phyloP scores from a whole-genome alignment of 2,797 vertebrate genomes.

The Myiotriccus ornatus region DNA sequence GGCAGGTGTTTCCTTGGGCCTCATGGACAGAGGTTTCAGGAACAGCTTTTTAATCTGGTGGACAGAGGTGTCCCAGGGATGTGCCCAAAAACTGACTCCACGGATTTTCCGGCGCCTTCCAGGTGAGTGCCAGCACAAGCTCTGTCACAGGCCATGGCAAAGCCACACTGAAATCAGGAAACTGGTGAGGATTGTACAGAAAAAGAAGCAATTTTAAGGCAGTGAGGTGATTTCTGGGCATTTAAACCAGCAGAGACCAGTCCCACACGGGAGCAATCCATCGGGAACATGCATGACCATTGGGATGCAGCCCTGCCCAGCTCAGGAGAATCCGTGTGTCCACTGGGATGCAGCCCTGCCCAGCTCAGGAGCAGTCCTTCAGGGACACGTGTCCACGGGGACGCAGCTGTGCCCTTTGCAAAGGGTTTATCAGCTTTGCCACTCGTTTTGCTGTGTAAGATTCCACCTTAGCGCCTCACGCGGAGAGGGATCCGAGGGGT shows the following conservation, averaged over 20 bases:
- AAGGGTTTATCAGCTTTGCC: neutral
- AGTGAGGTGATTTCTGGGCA: neutral
- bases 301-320: neutral
- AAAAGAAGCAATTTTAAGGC: accelerated
- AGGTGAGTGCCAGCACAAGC: neutral
- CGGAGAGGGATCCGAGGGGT: neutral
- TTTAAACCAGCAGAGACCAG: neutral
- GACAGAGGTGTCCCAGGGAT: accelerated
- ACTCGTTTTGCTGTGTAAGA: neutral
- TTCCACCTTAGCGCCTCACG: neutral
- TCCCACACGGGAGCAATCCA: neutral
- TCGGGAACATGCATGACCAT: too few species aligned
- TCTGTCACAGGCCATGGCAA: neutral
- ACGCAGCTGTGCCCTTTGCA: neutral
- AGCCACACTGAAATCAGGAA: accelerated
- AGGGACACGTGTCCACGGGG: accelerated
- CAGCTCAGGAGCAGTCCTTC: neutral
- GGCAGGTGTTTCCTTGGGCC: neutral
- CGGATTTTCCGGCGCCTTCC: neutral
- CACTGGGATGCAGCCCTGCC: neutral
- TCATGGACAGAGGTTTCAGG: neutral
- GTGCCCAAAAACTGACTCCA: accelerated
- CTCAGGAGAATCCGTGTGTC: neutral
- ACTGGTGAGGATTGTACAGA: accelerated
- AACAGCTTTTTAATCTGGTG: accelerated